phyloP scores from a whole-genome alignment of 2,797 vertebrate species.

The Triplophysa bombifrons region DNA sequence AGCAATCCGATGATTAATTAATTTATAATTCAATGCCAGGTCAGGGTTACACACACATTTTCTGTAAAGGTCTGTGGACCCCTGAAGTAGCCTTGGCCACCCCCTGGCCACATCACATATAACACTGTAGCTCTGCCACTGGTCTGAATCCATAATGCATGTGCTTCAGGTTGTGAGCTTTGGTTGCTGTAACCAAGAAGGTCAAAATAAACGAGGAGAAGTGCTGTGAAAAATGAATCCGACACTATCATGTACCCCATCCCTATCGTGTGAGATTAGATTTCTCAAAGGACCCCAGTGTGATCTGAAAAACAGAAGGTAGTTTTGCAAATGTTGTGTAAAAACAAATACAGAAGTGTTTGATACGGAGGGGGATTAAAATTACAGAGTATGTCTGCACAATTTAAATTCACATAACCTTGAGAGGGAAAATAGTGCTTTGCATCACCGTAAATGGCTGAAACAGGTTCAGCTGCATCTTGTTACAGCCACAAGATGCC shows the following conservation, averaged over 20 bases:
- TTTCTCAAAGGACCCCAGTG: neutral
- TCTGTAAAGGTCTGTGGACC: no score
- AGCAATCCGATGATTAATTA: no score
- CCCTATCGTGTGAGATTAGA: neutral
- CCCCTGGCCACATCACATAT: no score
- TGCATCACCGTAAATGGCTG: neutral
- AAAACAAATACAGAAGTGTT: neutral
- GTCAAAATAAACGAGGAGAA: conserved; percentile 10
- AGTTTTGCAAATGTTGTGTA: neutral
- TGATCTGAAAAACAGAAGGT: neutral
- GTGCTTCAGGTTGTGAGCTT: neutral
- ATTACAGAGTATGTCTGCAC: neutral
- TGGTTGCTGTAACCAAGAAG: neutral
- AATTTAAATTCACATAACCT: neutral
- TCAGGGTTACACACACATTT: no score
- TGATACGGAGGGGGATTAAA: neutral
- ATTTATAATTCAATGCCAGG: no score
- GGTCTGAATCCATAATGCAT: neutral
- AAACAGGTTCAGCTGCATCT: neutral
- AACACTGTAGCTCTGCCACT: no score
- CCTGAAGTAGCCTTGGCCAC: no score
- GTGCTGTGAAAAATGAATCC: neutral
- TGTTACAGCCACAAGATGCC: neutral
- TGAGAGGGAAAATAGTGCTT: neutral
- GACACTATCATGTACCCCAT: neutral